A percentile compares a stretch with the other conserved stretches of the same genome.
These are phyloP conservation scores for Petroica traversi DNA, from an alignment of 2,113 vertebrate genomes.

Conservation along the genomic window DNA sequence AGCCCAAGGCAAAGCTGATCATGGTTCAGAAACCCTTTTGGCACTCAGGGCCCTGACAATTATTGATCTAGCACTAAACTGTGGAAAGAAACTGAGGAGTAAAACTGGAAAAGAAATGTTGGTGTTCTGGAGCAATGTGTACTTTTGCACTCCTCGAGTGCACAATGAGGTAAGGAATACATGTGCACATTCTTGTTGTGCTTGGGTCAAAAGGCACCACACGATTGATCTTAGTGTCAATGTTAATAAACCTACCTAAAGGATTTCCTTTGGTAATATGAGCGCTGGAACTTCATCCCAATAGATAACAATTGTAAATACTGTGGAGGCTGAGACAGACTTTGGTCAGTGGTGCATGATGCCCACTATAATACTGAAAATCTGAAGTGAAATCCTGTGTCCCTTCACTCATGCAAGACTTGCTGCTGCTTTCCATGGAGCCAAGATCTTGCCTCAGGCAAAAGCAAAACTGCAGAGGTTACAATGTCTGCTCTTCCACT, in stretches of 20 bases:
- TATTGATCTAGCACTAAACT: background rate
- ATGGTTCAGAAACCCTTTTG: background rate
- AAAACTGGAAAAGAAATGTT: background rate
- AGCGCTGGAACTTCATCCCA: background rate
- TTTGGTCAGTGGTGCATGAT: background rate
- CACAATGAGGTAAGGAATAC: background rate
- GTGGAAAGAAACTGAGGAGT: background rate
- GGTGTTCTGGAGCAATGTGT: background rate
- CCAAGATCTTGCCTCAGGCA: conserved; percentile 22
- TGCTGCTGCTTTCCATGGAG: background rate
- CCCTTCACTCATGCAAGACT: background rate
- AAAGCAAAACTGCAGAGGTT: conserved; percentile 58
- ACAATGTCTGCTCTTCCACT: conserved; percentile 40
- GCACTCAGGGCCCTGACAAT: background rate
- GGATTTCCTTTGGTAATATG: background rate
- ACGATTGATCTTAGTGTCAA: fast-evolving
- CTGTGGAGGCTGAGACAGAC: background rate
- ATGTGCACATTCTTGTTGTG: background rate
- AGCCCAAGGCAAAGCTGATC: background rate
- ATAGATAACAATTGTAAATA: background rate
- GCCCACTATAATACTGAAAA: background rate
- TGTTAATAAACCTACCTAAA: background rate
- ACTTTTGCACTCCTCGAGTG: background rate
- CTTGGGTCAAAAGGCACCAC: background rate
- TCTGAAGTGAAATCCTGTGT: background rate